These are phyloP conservation scores for Palaemon carinicauda DNA, from an alignment of 1,140 invertebrate genomes.

Conservation along the genomic window DNA sequence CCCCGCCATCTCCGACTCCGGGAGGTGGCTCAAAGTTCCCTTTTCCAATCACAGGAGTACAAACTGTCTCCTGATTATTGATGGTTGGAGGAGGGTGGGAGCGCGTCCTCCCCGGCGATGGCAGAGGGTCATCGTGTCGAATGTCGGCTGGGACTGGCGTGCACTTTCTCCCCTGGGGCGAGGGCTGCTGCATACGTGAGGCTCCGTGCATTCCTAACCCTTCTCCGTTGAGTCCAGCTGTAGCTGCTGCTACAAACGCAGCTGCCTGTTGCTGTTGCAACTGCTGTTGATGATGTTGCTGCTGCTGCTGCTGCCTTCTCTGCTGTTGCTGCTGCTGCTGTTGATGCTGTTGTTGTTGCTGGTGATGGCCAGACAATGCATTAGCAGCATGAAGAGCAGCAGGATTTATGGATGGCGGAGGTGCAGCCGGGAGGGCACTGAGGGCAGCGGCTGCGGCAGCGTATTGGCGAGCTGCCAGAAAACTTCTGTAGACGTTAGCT, in stretches of 20 bases:
- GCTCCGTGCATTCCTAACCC: conserved; percentile 18
- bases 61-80: not conserved
- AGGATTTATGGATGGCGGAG: conserved; percentile 24
- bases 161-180: conserved; percentile 20
- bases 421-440: conserved; percentile 3
- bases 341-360: conserved; percentile 28
- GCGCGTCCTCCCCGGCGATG: conserved; percentile 27
- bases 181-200: conserved; percentile 13
- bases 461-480: conserved; percentile 52
- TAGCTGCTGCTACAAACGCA: conserved; percentile 20
- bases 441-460: conserved; percentile 47
- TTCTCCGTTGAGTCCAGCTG: conserved; percentile 42
- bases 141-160: not conserved
- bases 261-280: conserved; percentile 26
- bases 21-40: not conserved
- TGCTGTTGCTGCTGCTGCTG: not conserved
- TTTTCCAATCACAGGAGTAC: not conserved
- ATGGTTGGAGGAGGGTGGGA: not conserved
- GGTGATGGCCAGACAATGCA: conserved; percentile 10
- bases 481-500: conserved; percentile 45
- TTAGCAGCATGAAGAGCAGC: not conserved
- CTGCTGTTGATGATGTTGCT: not conserved
- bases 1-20: not conserved
- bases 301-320: conserved; percentile 21
- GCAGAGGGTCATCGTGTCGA: conserved; percentile 20